phyloP scores from a whole-genome alignment of 2,113 vertebrate genomes.

The Eurystomus gularis region DNA sequence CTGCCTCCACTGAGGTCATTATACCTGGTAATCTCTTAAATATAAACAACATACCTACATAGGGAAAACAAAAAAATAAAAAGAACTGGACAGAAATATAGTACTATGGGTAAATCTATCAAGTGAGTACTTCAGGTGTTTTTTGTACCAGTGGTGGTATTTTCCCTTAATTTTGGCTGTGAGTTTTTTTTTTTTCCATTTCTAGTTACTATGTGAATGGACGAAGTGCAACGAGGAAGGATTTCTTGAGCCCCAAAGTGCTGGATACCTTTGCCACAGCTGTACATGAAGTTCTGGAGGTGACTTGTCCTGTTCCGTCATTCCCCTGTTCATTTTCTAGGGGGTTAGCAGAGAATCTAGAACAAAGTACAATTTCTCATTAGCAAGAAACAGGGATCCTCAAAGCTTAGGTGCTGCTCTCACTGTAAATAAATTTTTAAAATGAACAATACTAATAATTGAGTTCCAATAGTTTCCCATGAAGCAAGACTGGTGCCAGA shows the following conservation, averaged over 20 bases:
- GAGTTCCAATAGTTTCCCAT: not conserved
- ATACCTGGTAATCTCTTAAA: not conserved
- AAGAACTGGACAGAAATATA: not conserved
- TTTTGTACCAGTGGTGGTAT: not conserved
- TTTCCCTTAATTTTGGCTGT: not conserved
- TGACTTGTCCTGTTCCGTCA: not conserved
- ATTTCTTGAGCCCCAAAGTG: slow-evolving; percentile 88
- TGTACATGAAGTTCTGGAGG: slow-evolving; percentile 79
- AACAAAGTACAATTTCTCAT: not conserved
- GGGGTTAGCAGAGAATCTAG: not conserved
- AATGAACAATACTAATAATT: not conserved
- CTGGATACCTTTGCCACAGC: slow-evolving; percentile 82
- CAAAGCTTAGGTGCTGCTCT: not conserved
- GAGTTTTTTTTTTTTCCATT: not conserved
- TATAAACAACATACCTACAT: not conserved
- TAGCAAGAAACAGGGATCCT: not conserved
- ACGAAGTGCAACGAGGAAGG: slow-evolving; percentile 80
- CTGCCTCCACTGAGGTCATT: not conserved
- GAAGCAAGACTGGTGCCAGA: not conserved
- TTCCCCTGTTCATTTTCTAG: not conserved
- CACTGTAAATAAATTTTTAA: not conserved
- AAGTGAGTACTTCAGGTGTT: not conserved
- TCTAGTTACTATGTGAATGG: slow-evolving; percentile 93
- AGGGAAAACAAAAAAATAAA: not conserved
- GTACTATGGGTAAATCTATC: not conserved